A percentile compares a stretch with the other conserved stretches of the same genome.
phyloP scores from a whole-genome alignment of 2,888 invertebrate species.

The Phorcus lineatus region DNA sequence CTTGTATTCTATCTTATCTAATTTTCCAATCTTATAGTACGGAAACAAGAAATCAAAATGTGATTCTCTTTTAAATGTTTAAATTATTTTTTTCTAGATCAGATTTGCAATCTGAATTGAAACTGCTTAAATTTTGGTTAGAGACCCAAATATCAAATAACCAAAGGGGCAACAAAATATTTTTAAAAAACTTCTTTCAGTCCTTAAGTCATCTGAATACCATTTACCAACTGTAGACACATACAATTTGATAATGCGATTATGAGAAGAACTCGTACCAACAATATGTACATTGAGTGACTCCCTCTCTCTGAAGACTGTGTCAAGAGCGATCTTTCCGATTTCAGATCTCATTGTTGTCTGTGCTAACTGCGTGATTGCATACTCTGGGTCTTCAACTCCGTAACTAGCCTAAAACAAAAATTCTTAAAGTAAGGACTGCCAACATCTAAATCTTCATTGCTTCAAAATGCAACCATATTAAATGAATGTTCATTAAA shows the following conservation, averaged over 20 bases:
- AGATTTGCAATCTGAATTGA: background rate
- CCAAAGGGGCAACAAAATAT: background rate
- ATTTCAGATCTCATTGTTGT: slow-evolving; percentile 99
- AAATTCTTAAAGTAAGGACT: slow-evolving; percentile 1
- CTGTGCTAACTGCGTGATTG: slow-evolving; percentile 98
- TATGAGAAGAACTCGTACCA: slow-evolving; percentile 70
- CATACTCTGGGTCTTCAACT: slow-evolving; percentile 99
- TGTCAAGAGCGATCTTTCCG: slow-evolving; percentile 97
- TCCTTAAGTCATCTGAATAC: background rate
- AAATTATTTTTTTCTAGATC: background rate
- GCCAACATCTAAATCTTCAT: background rate
- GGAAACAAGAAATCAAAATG: background rate
- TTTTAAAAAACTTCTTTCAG: background rate
- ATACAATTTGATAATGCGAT: background rate
- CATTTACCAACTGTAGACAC: background rate
- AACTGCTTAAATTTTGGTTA: background rate
- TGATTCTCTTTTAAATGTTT: no score
- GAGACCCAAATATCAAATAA: background rate
- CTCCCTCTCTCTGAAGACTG: slow-evolving; percentile 97
- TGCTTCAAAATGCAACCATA: background rate
- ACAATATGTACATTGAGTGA: slow-evolving; percentile 95
- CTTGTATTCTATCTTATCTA: no score
- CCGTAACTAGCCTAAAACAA: slow-evolving; percentile 88
- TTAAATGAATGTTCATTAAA: no score
- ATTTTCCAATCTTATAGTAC: no score